Conservation (phyloP, 2,888 invertebrate genomes). For the Hipparchia semele region DNA sequence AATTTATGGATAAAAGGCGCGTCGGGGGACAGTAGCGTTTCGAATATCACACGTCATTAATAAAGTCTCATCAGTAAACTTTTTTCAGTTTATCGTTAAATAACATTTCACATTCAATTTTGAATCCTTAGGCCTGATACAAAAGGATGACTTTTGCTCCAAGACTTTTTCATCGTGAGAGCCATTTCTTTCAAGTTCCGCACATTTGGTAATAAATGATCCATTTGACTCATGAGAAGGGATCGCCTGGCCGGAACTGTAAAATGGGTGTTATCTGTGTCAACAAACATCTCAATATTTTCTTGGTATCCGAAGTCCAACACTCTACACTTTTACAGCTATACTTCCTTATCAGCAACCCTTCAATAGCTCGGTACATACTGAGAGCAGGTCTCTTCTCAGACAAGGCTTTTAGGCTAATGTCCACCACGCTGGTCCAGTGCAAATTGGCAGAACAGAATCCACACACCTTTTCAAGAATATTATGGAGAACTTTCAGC, state of each 20-base stretch:
- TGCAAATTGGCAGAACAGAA: too few relatives aligned
- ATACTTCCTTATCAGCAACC: too few relatives aligned
- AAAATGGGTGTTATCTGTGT: constrained; percentile 36
- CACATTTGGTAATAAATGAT: constrained; percentile 39
- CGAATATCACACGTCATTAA: constrained; percentile 69
- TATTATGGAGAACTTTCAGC: too few relatives aligned
- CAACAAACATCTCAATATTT: constrained; percentile 35
- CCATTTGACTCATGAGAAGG: constrained; percentile 34
- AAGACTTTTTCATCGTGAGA: constrained; percentile 33
- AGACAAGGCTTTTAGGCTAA: too few relatives aligned
- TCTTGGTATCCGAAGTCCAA: too few relatives aligned
- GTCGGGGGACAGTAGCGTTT: constrained; percentile 63
- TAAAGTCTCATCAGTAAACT: constrained; percentile 47
- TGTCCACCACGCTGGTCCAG: too few relatives aligned
- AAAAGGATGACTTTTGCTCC: constrained; percentile 16
- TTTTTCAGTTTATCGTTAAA: constrained; percentile 35
- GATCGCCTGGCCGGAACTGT: constrained; percentile 40
- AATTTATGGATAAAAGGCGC: constrained; percentile 61
- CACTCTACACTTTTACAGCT: too few relatives aligned
- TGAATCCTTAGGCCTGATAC: constrained; percentile 14
- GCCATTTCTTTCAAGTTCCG: constrained; percentile 38
- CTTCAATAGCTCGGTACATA: too few relatives aligned
- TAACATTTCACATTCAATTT: constrained; percentile 27
- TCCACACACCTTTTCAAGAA: too few relatives aligned
- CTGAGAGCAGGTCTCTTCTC: too few relatives aligned